phyloP scores from a whole-genome alignment of 2,888 invertebrate species.

The Alviniconcha strummeri region DNA sequence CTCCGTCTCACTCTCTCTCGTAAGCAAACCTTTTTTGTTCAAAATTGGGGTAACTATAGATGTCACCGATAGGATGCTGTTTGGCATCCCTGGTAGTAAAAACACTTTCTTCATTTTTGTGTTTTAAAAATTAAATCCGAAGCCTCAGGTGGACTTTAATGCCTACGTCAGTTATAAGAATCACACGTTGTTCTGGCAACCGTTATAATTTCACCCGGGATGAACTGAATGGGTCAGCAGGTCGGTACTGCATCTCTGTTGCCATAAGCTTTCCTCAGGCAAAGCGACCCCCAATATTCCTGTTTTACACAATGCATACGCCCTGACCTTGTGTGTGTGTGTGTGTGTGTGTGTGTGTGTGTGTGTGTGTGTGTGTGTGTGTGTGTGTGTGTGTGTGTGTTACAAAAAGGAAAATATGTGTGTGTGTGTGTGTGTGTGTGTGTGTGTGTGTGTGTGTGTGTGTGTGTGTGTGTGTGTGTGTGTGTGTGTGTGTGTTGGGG shows the following conservation, averaged over 20 bases:
- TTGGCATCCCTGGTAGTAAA: too few species aligned
- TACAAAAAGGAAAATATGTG: neutral
- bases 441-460: too few species aligned
- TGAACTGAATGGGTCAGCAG: too few species aligned
- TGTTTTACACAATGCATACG: too few species aligned
- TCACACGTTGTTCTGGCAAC: neutral
- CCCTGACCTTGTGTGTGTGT: neutral
- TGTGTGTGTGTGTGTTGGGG: neutral
- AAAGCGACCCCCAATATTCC: too few species aligned
- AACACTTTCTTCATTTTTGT: too few species aligned
- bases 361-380: neutral
- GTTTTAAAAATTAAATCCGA: too few species aligned
- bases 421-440: neutral
- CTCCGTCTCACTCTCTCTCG: neutral
- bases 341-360: constrained; percentile 15
- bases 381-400: neutral
- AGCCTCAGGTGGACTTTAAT: neutral
- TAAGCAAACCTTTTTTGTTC: neutral
- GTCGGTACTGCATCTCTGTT: too few species aligned
- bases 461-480: neutral
- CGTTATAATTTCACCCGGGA: too few species aligned
- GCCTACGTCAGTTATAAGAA: neutral
- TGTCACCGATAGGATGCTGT: too few species aligned
- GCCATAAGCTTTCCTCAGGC: too few species aligned
- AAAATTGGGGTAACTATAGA: too few species aligned